Evolutionary conservation across 2,888 invertebrate genomes (phyloP), one percentile per base, ranked within the genome.

Genomic region (Cheilosia urbana): DNA sequence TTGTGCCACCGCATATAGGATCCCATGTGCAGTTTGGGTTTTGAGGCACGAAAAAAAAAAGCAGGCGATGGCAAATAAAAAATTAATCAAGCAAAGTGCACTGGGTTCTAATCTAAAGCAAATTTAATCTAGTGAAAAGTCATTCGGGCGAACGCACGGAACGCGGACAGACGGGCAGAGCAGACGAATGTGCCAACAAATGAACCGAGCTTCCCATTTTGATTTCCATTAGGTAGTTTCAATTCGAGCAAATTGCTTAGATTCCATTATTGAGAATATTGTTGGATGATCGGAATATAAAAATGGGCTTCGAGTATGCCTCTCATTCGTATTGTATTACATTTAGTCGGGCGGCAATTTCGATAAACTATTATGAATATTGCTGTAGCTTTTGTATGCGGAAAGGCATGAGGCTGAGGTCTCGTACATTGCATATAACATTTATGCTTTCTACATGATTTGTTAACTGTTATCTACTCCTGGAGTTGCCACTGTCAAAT

Each of bases 61-160:
- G 6, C 42, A 55, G 42, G 65, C 80, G 47, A 85, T 80, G 51
- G 80, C 71, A 85, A 85, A 85, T 85, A 85, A 85, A 85, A 85
- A 85, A 85, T 77, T 85, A 85, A 85, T 85, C 85, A 85, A 81
- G 81, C 81, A 85, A 81, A 85, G 85, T 85, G 85, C 85, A 85
- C 77, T 63, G 68, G 76, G 81, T 68, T 85, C 85, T 85, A 85
- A 85, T 81, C 85, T 77, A 81, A 81, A 85, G 66, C 85, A 85
- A 85, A 85, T 85, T 85, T 85, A 85, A 85, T 85, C 85, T 85
- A 81, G 72, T 85, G 85, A 85, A 85, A 85, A 85, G 85, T 85
- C 85, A 85, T 81, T 68, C 62, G 62, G 68, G 47, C 76, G 80
- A 72, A 81, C 71, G 68, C 85, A 85, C 76, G 62, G 58, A 78